These are phyloP conservation scores for Tachycineta bicolor DNA, from an alignment of 2,113 vertebrate species.

Conservation along the genomic window DNA sequence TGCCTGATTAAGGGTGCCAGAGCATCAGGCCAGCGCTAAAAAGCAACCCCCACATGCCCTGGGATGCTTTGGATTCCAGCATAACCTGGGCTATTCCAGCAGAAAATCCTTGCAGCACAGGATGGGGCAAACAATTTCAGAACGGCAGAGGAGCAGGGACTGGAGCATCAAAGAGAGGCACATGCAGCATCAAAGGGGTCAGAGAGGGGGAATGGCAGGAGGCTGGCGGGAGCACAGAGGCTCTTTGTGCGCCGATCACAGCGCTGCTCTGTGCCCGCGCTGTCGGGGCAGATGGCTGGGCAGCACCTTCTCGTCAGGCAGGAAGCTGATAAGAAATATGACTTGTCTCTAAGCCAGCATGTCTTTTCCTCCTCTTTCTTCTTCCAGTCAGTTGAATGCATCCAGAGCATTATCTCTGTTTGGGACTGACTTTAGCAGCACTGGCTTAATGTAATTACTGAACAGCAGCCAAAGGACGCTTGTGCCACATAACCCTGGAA, in stretches of 20 bases:
- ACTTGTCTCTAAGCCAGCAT: conserved; percentile 58
- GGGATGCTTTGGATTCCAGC: neutral
- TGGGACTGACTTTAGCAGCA: conserved; percentile 34
- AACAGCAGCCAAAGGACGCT: conserved; percentile 18
- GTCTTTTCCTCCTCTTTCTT: conserved; percentile 63
- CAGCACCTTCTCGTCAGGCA: conserved; percentile 61
- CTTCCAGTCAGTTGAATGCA: conserved; percentile 35
- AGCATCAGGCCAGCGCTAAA: neutral
- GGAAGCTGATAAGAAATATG: conserved; percentile 69
- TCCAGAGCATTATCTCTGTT: conserved; percentile 62
- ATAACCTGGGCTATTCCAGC: neutral
- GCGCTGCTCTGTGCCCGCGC: neutral
- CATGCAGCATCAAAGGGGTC: conserved; percentile 17
- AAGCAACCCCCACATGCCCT: neutral
- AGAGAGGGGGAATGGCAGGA: neutral
- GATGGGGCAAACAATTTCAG: neutral
- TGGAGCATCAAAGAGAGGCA: conserved; percentile 11
- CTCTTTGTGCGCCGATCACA: conserved; percentile 38
- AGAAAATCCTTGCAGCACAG: neutral
- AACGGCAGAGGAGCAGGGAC: neutral
- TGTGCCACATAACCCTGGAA: neutral
- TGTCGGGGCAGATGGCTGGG: conserved; percentile 46
- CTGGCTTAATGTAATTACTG: conserved; percentile 67
- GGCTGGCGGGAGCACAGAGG: conserved; percentile 33
- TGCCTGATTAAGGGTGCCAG: neutral